These are phyloP conservation scores for Mesodorylaimus sp. DNA, from an alignment of 2,888 invertebrate genomes.

Conservation along the genomic window DNA sequence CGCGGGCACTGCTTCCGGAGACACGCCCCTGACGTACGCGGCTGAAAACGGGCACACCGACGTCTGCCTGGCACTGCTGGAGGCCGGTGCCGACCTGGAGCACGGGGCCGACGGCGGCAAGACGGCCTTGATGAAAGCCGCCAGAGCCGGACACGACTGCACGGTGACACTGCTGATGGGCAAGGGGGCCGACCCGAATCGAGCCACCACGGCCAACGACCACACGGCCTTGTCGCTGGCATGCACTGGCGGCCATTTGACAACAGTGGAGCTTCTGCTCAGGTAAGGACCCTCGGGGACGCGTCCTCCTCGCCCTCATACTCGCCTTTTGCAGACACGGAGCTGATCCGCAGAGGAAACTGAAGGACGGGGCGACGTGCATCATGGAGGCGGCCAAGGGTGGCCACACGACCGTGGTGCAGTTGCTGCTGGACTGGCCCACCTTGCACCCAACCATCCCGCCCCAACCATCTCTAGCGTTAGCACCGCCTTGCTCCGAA, in stretches of 20 bases:
- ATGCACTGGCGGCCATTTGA: conserved; percentile 75
- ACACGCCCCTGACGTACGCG: conserved; percentile 87
- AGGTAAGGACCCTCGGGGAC: conserved; percentile 72
- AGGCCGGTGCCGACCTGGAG: conserved; percentile 71
- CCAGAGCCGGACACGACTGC: conserved; percentile 81
- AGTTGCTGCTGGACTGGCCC: conserved; percentile 79
- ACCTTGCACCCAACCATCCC: conserved; percentile 34
- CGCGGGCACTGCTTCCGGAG: conserved; percentile 80
- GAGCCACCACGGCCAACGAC: conserved; percentile 73
- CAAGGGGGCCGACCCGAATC: conserved; percentile 66
- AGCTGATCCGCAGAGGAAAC: no score
- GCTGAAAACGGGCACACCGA: conserved; percentile 97
- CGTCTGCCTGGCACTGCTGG: conserved; percentile 74
- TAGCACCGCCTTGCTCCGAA: conserved; percentile 28
- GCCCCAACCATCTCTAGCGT: conserved; percentile 20
- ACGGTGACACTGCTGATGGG: conserved; percentile 85
- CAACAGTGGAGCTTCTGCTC: conserved; percentile 75
- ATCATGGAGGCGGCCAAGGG: conserved; percentile 95
- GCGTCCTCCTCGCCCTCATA: no score
- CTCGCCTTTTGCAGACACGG: no score
- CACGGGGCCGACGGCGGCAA: conserved; percentile 91
- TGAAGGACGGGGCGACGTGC: conserved; percentile 84
- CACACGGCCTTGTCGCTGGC: conserved; percentile 89
- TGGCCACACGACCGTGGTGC: conserved; percentile 85
- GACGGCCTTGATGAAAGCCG: conserved; percentile 95